Percentiles rank a stretch among this genome's conserved stretches.
phyloP scores from a whole-genome alignment of 2,113 vertebrate genomes.

The Pseudorhombus dupliciocellatus region DNA sequence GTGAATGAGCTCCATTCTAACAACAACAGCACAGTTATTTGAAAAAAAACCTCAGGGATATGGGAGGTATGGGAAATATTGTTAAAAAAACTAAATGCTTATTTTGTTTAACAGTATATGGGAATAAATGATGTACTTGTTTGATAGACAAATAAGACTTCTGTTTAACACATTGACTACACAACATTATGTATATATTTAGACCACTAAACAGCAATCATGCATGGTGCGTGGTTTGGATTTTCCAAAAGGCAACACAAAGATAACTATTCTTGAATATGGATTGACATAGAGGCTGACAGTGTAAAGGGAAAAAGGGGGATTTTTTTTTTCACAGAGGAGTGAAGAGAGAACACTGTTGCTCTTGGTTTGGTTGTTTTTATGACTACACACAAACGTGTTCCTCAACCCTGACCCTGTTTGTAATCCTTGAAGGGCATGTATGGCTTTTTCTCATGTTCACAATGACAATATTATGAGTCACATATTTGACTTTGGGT shows the following conservation, averaged over 20 bases:
- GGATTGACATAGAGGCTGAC: not conserved
- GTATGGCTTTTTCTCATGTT: not conserved
- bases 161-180: not conserved
- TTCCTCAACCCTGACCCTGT: not conserved
- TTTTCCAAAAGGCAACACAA: not conserved
- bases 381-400: not conserved
- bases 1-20: not conserved
- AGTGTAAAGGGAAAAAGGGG: not conserved
- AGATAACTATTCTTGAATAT: not conserved
- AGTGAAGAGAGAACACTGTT: slow-evolving; percentile 2
- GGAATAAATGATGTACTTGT: slow-evolving; percentile 1
- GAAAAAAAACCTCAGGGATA: not conserved
- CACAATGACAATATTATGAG: not conserved
- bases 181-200: slow-evolving; percentile 1
- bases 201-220: not conserved
- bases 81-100: too few species aligned
- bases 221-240: not conserved
- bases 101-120: not conserved
- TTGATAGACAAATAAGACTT: not conserved
- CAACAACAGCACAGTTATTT: not conserved
- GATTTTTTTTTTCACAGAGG: not conserved
- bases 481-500: slow-evolving; percentile 9
- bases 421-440: not conserved
- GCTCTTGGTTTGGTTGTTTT: not conserved
- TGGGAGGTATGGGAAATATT: not conserved